Conservation (phyloP, 2,113 vertebrate species). For the Toxotes jaculatrix region DNA sequence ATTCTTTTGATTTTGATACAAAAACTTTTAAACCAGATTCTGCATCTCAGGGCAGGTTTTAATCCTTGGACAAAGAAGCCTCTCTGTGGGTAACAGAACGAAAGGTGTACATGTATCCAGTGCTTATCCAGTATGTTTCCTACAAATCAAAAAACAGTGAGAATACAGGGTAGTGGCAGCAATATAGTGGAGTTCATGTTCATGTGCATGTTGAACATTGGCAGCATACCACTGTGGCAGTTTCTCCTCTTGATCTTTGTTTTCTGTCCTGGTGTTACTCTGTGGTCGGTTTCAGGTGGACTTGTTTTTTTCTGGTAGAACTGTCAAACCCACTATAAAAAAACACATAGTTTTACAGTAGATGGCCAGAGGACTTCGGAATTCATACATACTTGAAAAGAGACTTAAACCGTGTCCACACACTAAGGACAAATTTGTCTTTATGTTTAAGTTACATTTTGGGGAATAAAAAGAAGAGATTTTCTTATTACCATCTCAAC, state of each 20-base stretch:
- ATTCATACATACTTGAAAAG: too few relatives aligned
- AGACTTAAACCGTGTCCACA: not conserved
- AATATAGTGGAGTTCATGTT: not conserved
- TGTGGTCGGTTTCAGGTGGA: not conserved
- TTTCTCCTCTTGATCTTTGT: constrained; percentile 3
- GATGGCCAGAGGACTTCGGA: too few relatives aligned
- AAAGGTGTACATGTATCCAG: too few relatives aligned
- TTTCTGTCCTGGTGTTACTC: not conserved
- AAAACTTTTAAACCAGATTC: not conserved
- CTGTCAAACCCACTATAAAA: not conserved
- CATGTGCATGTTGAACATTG: not conserved
- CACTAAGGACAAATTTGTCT: not conserved
- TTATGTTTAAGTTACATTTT: not conserved
- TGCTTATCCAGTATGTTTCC: not conserved
- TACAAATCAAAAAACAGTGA: not conserved
- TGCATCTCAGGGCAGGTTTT: not conserved
- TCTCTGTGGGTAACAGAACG: not conserved
- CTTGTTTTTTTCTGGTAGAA: not conserved
- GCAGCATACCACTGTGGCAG: not conserved
- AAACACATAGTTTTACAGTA: not conserved
- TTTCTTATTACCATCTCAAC: too few relatives aligned
- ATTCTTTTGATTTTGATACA: not conserved
- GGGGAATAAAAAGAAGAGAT: too few relatives aligned
- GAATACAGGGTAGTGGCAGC: not conserved
- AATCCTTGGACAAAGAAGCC: not conserved